A percentile compares a stretch with the other conserved stretches of the same genome.
phyloP scores from a whole-genome alignment of 2,113 vertebrate species.

The Deroptyus accipitrinus region DNA sequence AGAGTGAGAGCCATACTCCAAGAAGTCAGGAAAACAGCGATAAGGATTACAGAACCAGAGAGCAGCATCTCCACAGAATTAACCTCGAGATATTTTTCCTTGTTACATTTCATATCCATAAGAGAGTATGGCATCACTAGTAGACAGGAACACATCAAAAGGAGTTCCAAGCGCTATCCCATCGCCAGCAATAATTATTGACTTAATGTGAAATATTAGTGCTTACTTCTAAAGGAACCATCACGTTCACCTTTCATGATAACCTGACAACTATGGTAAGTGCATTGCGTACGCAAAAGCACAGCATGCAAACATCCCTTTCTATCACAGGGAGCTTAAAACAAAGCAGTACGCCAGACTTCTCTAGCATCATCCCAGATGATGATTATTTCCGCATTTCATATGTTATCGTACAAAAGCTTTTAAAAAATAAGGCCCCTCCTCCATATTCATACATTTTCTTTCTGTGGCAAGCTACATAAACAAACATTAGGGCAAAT shows the following conservation, averaged over 20 bases:
- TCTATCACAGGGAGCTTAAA: background rate
- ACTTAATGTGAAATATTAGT: background rate
- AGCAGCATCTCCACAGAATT: background rate
- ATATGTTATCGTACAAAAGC: background rate
- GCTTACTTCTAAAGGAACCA: background rate
- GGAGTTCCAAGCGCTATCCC: background rate
- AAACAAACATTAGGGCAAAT: background rate
- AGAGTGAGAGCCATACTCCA: background rate
- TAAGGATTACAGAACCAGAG: background rate
- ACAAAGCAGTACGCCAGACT: background rate
- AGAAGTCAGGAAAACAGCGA: background rate
- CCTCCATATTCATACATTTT: background rate
- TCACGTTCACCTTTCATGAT: background rate
- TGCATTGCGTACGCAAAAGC: background rate
- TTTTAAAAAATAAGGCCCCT: background rate
- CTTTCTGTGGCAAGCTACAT: background rate
- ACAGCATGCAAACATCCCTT: background rate
- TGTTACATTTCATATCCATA: accelerated
- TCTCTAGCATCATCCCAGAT: background rate
- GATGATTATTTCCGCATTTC: background rate
- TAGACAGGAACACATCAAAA: background rate
- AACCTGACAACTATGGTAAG: background rate
- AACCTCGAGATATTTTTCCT: background rate
- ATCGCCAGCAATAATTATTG: background rate
- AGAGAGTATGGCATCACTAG: background rate